Evolutionary conservation across 1,140 invertebrate species (phyloP).

Genomic region (Drosophila eugracilis): DNA sequence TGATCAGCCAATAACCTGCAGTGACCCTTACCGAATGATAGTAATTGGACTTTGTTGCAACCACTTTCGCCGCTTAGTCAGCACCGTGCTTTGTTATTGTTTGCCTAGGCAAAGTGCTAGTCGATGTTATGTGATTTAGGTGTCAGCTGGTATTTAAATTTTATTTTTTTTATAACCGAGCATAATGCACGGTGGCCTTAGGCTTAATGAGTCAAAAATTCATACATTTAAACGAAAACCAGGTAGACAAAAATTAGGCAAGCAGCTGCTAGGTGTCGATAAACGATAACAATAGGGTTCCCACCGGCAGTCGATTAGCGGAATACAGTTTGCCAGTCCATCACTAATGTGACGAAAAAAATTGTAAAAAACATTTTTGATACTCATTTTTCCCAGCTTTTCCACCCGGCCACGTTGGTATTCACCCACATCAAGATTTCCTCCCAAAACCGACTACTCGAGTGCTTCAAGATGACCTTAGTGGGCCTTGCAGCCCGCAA

Average conservation of each 20-base stretch:
- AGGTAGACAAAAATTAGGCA: constrained; percentile 24
- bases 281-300: constrained; percentile 1
- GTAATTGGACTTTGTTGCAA: constrained; percentile 46
- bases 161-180: neutral
- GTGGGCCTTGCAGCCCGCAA: constrained; percentile 79
- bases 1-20: neutral
- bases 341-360: constrained; percentile 40
- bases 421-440: constrained; percentile 63
- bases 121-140: neutral
- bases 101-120: constrained; percentile 1
- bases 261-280: constrained; percentile 21
- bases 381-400: constrained; percentile 40
- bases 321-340: neutral
- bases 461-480: constrained; percentile 78
- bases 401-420: constrained; percentile 11
- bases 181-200: neutral
- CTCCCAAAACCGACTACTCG: constrained; percentile 56
- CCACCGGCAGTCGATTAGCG: neutral
- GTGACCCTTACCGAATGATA: constrained; percentile 34
- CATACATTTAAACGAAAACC: constrained; percentile 20
- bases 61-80: constrained; percentile 46
- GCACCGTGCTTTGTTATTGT: constrained; percentile 23
- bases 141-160: neutral
- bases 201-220: constrained; percentile 4
- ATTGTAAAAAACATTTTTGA: constrained; percentile 51